Evolutionary conservation across 2,888 invertebrate species (phyloP).

Genomic region (Stegophylla sp.): DNA sequence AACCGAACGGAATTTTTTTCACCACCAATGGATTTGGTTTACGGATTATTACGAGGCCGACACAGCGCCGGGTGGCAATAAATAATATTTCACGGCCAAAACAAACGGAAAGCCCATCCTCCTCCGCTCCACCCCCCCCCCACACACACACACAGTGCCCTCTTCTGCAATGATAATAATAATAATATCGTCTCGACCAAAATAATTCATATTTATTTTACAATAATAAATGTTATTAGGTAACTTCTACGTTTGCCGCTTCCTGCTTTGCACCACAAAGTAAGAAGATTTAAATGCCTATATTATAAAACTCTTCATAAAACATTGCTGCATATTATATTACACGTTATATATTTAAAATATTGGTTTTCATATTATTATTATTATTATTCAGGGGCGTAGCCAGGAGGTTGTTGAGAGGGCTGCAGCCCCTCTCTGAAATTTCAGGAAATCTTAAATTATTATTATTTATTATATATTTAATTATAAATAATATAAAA

Average conservation of each 20-base stretch:
- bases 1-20: slow-evolving; percentile 49
- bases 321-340: neutral
- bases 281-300: neutral
- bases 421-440: too few relatives aligned
- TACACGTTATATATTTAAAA: neutral
- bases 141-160: neutral
- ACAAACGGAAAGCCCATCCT: slow-evolving; percentile 3
- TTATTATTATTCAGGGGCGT: too few relatives aligned
- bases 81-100: slow-evolving; percentile 50
- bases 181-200: slow-evolving; percentile 23
- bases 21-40: slow-evolving; percentile 39
- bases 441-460: too few relatives aligned
- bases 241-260: slow-evolving; percentile 27
- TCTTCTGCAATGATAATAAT: slow-evolving; percentile 22
- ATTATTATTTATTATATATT: too few relatives aligned
- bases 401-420: too few relatives aligned
- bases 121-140: neutral
- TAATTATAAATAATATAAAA: too few relatives aligned
- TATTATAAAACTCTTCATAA: slow-evolving; percentile 2
- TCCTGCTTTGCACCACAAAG: neutral
- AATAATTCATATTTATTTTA: slow-evolving; percentile 47
- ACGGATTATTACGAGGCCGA: slow-evolving; percentile 48
- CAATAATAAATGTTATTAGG: slow-evolving; percentile 37
- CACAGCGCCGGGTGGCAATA: slow-evolving; percentile 21
- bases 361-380: neutral